A percentile compares a stretch with the other conserved stretches of the same genome.
Conservation (phyloP, 2,888 invertebrate genomes). For the Nomada lathburiana region DNA sequence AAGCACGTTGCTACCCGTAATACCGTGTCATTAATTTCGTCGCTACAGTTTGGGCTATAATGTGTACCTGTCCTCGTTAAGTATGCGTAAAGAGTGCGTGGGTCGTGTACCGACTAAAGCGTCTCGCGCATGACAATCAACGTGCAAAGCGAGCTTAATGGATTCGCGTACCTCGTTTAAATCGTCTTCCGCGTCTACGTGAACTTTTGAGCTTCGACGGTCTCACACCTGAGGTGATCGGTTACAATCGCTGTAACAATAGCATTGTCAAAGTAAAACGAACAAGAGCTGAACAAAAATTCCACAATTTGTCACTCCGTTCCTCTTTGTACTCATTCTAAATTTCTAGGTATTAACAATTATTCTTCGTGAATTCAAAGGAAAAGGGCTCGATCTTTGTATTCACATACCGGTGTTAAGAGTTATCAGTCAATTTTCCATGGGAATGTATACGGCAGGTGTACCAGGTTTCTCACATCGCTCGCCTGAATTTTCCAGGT, state of each 20-base stretch:
- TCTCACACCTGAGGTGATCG: constrained; percentile 25
- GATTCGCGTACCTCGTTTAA: constrained; percentile 55
- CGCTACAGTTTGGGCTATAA: constrained; percentile 60
- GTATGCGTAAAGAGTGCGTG: constrained; percentile 69
- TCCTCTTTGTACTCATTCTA: not conserved
- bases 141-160: constrained; percentile 60
- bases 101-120: constrained; percentile 66
- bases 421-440: not conserved
- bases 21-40: constrained; percentile 60
- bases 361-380: too few species aligned
- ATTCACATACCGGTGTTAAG: not conserved
- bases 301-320: not conserved
- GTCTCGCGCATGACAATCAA: constrained; percentile 67
- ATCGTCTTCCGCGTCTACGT: constrained; percentile 57
- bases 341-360: too few species aligned
- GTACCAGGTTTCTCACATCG: constrained; percentile 18
- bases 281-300: not conserved
- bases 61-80: constrained; percentile 67
- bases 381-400: not conserved
- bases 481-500: constrained; percentile 13
- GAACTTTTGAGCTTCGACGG: constrained; percentile 40
- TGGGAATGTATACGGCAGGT: constrained; percentile 7
- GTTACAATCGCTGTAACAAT: not conserved
- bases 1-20: constrained; percentile 31
- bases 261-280: not conserved